Evolutionary conservation across 2,797 vertebrate species (phyloP).

Genomic region (Leucoraja ocellata): DNA sequence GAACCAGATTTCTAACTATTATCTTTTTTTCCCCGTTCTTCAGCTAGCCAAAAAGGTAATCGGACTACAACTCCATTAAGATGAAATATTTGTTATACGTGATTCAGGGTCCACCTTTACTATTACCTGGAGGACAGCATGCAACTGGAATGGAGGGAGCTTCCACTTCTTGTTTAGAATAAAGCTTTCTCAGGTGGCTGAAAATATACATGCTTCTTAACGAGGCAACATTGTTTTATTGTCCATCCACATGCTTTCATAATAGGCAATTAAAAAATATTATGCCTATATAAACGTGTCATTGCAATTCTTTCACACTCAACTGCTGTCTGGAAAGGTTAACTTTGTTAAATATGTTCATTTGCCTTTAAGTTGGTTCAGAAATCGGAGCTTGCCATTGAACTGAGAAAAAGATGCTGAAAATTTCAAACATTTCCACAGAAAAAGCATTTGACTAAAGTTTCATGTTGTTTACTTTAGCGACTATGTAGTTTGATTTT

Average conservation of each 20-base stretch:
- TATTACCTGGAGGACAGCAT: not conserved
- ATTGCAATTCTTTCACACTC: not conserved
- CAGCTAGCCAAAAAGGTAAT: constrained; percentile 67
- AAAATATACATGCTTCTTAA: not conserved
- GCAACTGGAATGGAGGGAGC: not conserved
- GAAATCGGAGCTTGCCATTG: not conserved
- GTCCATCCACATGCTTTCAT: not conserved
- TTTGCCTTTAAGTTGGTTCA: not conserved
- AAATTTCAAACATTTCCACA: not conserved
- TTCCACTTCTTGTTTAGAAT: not conserved
- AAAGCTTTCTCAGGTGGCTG: not conserved
- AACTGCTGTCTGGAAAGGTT: not conserved
- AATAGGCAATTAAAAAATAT: not conserved
- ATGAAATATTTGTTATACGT: constrained; percentile 49
- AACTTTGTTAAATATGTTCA: not conserved
- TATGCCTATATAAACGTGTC: not conserved
- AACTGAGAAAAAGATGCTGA: not conserved
- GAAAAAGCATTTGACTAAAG: not conserved
- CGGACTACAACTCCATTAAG: constrained; percentile 67
- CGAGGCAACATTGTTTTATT: not conserved
- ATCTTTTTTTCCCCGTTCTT: constrained; percentile 41
- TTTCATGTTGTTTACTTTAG: not conserved
- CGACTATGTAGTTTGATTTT: not conserved
- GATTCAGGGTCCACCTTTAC: not conserved
- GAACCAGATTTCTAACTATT: not conserved